Evolutionary conservation across 2,888 invertebrate species (phyloP), one percentile per base, ranked within the genome.

Genomic region (Norana najaformis): DNA sequence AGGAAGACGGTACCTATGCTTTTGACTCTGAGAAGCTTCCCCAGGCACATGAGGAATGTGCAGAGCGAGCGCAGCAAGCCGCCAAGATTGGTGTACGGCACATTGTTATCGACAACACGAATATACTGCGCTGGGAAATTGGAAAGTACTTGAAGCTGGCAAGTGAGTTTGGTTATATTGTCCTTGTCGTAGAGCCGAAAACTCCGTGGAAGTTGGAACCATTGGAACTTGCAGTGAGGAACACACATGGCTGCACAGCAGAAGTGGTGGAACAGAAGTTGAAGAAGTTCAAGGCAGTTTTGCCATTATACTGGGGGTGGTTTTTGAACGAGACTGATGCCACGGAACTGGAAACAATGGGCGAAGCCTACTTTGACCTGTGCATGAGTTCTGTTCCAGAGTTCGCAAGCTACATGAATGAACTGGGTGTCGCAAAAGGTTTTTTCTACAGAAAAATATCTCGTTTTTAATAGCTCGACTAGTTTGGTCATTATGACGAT

Each of bases 41-140:
- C 18, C 92, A 93, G 30, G 95, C 95, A 34, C 95, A 95, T 90
- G 90, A 92, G 69, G 89, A 90, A 41, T 95, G 94, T 91, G 93
- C 94, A 89, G 36, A 92, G 18, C 93, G 92, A 53, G 94, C 94
- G 0, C 89, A 91, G 34, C 89, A 91, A 13, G 93, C 93, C 2
- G 94, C 94, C 91, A 89, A 91, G n/a, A 91, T 91, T 36, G 92
- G 92, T 0, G 91, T 47, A 8, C 92, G 91, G 11, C 92, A 93
- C 1, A 92, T 95, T 6, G 92, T 95, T 35, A 94, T 95, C 85
- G 95, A 95, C 92, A 95, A 95, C 92, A 94, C 95, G 82, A 94
- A 95, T 91, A 93, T 95, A 8, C 92, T 92, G 47, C 91, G 92
- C 47, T 95, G 95, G 94, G 94, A 95, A 91, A 93, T 94, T 93